These are phyloP conservation scores for Clostera curtula DNA, from an alignment of 2,888 invertebrate genomes.

Conservation along the genomic window DNA sequence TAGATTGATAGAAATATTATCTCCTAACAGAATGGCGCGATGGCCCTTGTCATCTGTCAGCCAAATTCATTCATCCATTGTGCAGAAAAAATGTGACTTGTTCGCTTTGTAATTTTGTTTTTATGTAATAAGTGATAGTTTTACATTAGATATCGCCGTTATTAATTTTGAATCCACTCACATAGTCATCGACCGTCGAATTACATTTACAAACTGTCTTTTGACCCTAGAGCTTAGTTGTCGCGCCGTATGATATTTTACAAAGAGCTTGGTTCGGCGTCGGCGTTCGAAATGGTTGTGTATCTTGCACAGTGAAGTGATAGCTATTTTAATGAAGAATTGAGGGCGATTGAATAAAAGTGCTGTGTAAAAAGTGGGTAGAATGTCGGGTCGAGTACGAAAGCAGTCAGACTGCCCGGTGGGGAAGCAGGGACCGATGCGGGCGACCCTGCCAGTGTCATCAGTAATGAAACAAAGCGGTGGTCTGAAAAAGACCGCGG, in stretches of 20 bases:
- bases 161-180: conserved; percentile 36
- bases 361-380: conserved; percentile 28
- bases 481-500: conserved; percentile 74
- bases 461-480: conserved; percentile 80
- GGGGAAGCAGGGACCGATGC: conserved; percentile 79
- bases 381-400: conserved; percentile 77
- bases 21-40: conserved; percentile 60
- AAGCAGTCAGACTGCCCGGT: conserved; percentile 80
- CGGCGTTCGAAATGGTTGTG: conserved; percentile 45
- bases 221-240: conserved; percentile 14
- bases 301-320: conserved; percentile 41
- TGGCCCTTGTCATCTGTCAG: conserved; percentile 67
- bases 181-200: conserved; percentile 28
- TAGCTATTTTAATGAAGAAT: conserved; percentile 31
- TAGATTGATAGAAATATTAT: conserved; percentile 16
- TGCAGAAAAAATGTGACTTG: conserved; percentile 72
- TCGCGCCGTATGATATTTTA: conserved; percentile 47
- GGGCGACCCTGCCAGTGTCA: conserved; percentile 84
- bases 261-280: conserved; percentile 65
- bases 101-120: conserved; percentile 59
- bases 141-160: conserved; percentile 41
- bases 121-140: conserved; percentile 49
- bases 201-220: conserved; percentile 24
- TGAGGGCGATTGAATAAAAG: conserved; percentile 28
- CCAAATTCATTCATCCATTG: conserved; percentile 71